A percentile compares a stretch with the other conserved stretches of the same genome.
Conservation (phyloP, 2,888 invertebrate genomes). For the Leucania comma region DNA sequence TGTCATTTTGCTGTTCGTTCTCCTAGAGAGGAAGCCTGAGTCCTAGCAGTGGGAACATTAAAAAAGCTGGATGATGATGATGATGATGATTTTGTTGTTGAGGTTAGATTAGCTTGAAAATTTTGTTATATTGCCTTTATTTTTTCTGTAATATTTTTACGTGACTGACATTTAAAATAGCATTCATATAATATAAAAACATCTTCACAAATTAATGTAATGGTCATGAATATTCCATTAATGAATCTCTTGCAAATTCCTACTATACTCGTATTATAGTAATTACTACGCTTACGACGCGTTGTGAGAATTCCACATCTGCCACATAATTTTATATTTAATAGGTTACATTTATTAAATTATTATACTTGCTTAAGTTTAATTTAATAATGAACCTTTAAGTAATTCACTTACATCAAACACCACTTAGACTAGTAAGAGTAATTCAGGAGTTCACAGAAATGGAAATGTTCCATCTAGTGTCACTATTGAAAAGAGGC, state of each 20-base stretch:
- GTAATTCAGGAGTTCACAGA: conserved; percentile 12
- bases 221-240: not conserved
- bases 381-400: not conserved
- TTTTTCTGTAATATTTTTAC: not conserved
- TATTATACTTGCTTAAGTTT: not conserved
- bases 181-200: not conserved
- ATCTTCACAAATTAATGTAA: not conserved
- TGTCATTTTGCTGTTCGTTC: too few relatives aligned
- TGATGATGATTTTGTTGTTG: too few relatives aligned
- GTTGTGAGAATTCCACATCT: not conserved
- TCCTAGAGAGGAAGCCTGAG: too few relatives aligned
- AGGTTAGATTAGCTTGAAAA: not conserved
- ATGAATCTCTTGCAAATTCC: not conserved
- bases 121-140: not conserved
- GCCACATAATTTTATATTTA: not conserved
- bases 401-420: conserved; percentile 6
- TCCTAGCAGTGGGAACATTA: too few relatives aligned
- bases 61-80: too few relatives aligned
- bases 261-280: too few relatives aligned
- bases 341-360: not conserved
- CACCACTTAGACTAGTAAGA: conserved; percentile 1
- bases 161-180: not conserved
- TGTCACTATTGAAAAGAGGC: not conserved
- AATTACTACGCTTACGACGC: not conserved
- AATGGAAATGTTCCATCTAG: conserved; percentile 3